Conservation (phyloP, 2,113 vertebrate species). For the Cathartes aura region DNA sequence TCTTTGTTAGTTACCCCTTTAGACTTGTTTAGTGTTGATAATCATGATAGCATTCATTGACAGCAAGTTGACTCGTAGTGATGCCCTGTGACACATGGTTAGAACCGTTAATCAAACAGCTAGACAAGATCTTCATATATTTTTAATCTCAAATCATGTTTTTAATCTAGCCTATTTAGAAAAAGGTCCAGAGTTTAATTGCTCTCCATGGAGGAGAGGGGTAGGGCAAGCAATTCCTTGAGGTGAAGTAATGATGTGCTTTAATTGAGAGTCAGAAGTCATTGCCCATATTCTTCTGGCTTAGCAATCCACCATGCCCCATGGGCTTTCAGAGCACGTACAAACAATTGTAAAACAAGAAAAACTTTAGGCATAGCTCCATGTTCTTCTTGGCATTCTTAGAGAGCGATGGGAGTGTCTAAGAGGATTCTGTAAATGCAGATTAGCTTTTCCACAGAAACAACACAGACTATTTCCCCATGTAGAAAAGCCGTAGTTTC, state of each 20-base stretch:
- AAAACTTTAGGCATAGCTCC: background rate
- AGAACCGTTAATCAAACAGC: background rate
- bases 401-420: background rate
- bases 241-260: background rate
- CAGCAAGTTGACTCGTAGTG: background rate
- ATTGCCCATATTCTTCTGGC: background rate
- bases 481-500: background rate
- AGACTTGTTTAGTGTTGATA: background rate
- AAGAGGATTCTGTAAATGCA: background rate
- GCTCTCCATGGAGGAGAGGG: background rate
- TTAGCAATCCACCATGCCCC: background rate
- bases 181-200: background rate
- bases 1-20: background rate
- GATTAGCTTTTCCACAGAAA: background rate
- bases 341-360: background rate
- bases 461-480: background rate
- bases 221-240: background rate
- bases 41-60: rapidly evolving
- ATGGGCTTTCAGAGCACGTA: background rate
- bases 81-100: background rate
- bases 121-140: background rate
- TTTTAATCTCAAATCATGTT: background rate
- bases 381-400: slow-evolving; percentile 2
- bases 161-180: background rate
- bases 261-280: background rate